These are phyloP conservation scores for Drosophila gaucha DNA, from an alignment of 2,888 invertebrate genomes.

Conservation along the genomic window DNA sequence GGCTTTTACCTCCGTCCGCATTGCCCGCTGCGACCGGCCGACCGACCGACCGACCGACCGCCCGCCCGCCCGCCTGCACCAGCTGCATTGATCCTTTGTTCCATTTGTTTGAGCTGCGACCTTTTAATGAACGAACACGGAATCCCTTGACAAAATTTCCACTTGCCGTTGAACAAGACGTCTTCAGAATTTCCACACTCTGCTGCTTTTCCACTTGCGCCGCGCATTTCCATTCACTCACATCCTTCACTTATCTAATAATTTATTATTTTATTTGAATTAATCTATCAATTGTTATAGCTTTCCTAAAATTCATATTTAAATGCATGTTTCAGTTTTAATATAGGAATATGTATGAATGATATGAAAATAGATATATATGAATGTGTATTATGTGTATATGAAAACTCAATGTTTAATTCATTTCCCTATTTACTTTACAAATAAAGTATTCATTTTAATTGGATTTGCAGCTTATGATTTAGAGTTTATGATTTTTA, in stretches of 20 bases:
- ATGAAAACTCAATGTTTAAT: too few species aligned
- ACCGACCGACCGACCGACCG: constrained; percentile 9
- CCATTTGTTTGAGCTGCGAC: constrained; percentile 23
- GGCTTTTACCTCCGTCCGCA: constrained; percentile 29
- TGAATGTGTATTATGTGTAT: too few species aligned
- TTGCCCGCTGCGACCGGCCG: constrained; percentile 15
- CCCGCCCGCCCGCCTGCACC: constrained; percentile 20
- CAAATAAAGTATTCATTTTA: too few species aligned
- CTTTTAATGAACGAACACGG: constrained; percentile 57
- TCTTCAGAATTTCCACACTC: constrained; percentile 28
- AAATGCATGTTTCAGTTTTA: not conserved
- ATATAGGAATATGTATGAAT: too few species aligned
- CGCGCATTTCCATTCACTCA: constrained; percentile 29
- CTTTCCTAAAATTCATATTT: not conserved
- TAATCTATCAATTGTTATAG: not conserved
- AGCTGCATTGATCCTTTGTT: constrained; percentile 58
- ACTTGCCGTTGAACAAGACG: constrained; percentile 36
- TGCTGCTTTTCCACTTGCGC: constrained; percentile 14
- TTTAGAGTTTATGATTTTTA: too few species aligned
- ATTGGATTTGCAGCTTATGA: too few species aligned
- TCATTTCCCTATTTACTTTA: too few species aligned
- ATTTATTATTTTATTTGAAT: constrained; percentile 5
- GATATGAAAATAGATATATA: too few species aligned
- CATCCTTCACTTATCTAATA: constrained; percentile 3
- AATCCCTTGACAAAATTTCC: constrained; percentile 30